A percentile compares a stretch with the other conserved stretches of the same genome.
phyloP scores from a whole-genome alignment of 2,113 vertebrate species.

The Chaetodon auriga region DNA sequence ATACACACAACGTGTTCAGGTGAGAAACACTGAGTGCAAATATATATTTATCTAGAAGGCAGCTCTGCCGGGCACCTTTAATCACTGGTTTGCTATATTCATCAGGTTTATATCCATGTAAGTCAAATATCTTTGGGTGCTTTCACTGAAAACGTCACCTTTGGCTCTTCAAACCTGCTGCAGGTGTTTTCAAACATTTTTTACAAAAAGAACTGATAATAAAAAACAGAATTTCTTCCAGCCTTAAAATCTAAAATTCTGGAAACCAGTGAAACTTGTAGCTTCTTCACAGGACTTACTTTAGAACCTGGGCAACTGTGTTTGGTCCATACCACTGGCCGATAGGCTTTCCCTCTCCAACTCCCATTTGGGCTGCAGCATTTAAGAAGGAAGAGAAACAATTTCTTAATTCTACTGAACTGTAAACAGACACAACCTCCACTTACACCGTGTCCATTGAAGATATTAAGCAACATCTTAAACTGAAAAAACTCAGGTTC shows the following conservation, averaged over 20 bases:
- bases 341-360: slow-evolving; percentile 97
- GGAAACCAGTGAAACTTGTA: background rate
- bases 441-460: no score
- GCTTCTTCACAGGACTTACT: slow-evolving; percentile 84
- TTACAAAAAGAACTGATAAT: background rate
- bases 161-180: no score
- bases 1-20: background rate
- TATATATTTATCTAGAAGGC: background rate
- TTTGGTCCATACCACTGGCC: slow-evolving; percentile 99
- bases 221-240: background rate
- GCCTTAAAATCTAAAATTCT: background rate
- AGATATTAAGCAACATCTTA: no score
- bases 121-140: no score
- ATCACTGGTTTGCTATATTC: background rate
- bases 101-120: no score
- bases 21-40: background rate
- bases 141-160: background rate
- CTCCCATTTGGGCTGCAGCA: slow-evolving; percentile 97
- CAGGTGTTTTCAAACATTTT: no score
- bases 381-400: slow-evolving; percentile 6
- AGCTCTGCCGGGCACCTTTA: background rate
- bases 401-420: background rate
- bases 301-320: slow-evolving; percentile 98
- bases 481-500: no score
- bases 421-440: no score